phyloP scores from a whole-genome alignment of 1,140 invertebrate species.

The Pantala flavescens region DNA sequence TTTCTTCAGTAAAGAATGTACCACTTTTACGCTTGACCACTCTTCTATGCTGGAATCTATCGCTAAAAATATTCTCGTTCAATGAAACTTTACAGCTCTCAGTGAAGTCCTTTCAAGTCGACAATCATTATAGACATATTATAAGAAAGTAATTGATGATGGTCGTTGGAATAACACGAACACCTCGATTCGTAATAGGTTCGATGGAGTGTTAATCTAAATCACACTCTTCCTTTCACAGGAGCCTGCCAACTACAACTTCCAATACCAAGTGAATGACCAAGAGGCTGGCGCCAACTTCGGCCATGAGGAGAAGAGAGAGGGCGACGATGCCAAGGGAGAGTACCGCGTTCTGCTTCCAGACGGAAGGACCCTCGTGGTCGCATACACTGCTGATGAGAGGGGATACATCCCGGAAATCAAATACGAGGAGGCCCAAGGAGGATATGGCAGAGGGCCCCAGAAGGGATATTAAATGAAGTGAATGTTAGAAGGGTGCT shows the following conservation, averaged over 20 bases:
- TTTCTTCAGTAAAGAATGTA: no score
- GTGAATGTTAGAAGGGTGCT: no score
- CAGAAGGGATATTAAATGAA: background rate
- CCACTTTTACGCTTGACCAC: no score
- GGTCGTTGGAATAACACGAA: no score
- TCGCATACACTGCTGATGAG: slow-evolving; percentile 63
- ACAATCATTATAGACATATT: no score
- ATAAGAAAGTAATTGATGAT: no score
- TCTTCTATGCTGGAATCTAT: no score
- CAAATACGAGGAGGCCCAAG: slow-evolving; percentile 41
- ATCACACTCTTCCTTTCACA: slow-evolving; percentile 31
- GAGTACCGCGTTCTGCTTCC: slow-evolving; percentile 66
- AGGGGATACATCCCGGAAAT: slow-evolving; percentile 65
- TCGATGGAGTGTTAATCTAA: no score
- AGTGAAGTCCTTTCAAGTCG: no score
- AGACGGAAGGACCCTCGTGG: slow-evolving; percentile 63
- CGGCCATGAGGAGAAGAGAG: slow-evolving; percentile 54
- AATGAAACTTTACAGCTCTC: no score
- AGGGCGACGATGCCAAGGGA: slow-evolving; percentile 53
- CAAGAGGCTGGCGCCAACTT: slow-evolving; percentile 56
- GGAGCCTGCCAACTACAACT: slow-evolving; percentile 60
- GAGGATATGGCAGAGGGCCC: background rate
- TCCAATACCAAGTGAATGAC: slow-evolving; percentile 62
- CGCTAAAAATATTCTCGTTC: no score
- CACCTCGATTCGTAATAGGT: no score